Base-by-base conservation (phyloP, 2,888 invertebrate species). In the Drosophila longiperda region DNA sequence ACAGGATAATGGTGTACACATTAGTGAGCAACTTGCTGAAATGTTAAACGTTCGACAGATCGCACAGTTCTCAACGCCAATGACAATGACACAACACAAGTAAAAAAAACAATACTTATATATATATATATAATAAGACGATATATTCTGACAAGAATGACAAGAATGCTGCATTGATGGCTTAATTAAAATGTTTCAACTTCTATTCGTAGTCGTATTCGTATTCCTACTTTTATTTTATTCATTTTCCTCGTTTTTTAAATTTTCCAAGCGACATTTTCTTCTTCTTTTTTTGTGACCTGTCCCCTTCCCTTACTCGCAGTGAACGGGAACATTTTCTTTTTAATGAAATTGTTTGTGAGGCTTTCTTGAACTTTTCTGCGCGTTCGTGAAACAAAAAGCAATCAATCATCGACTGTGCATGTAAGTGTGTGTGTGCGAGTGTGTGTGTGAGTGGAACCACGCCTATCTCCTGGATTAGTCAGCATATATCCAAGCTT, bases 401-500 rank as follows among this genome's bases (percentile, higher is more conserved):
- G 89, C 83, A 92, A 92, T 92, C 91, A 92, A 92, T 92, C 91
- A 92, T 92, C 86, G 80, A 72, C 63, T 59, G 29, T 26, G 45
- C 38, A n/a, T 20, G n/a, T 52, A 9, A 52, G 49, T 70, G 83
- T 78, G 72, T 67, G 54, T 73, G 48, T 80, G 80, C 63, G 75
- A 34, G 65, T 78, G 65, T 78, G 65, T 78, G 83, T 80, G 75
- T 75, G 68, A 71, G 67, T 82, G 82, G 91, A 87, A 89, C 92
- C 92, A 92, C 92, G 92, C 92, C 92, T 91, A 91, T 90, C 91
- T 91, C 90, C 89, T 89, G 90, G 83, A 91, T 92, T 92, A 92
- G 83, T 92, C 92, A 92, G 92, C 92, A 92, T 55, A 68, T 89
- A 91, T 90, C 86, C 81, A 79, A 64, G 59, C 49, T 78, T 84